A percentile compares a stretch with the other conserved stretches of the same genome.
Conservation (phyloP, 2,797 vertebrate genomes). For the Lagorchestes hirsutus region DNA sequence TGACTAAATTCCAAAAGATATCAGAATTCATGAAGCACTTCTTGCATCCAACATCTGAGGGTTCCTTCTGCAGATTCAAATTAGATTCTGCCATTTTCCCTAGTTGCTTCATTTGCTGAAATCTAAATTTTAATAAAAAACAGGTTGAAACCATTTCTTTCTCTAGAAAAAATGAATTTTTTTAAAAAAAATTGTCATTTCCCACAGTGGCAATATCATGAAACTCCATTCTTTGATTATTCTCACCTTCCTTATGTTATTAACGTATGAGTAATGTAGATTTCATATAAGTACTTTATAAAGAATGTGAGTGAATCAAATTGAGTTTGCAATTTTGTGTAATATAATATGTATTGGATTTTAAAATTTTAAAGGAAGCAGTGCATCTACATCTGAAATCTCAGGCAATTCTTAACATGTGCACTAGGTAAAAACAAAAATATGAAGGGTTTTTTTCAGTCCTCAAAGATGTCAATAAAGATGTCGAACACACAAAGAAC, state of each 20-base stretch:
- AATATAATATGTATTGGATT: conserved; percentile 10
- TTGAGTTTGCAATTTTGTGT: conserved; percentile 54
- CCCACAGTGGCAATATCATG: background rate
- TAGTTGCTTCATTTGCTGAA: conserved; percentile 51
- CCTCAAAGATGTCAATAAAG: conserved; percentile 76
- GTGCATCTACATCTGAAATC: conserved; percentile 24
- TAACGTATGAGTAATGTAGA: background rate
- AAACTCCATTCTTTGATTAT: conserved; percentile 37
- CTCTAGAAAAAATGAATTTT: conserved; percentile 31
- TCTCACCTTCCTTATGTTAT: conserved; percentile 11
- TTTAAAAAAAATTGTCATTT: conserved; percentile 8
- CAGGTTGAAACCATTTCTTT: conserved; percentile 45
- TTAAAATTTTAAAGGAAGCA: background rate
- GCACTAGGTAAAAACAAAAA: conserved; percentile 64
- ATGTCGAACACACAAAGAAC: conserved; percentile 57
- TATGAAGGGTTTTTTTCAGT: conserved; percentile 2
- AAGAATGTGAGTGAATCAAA: background rate
- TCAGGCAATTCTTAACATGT: conserved; percentile 64
- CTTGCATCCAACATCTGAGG: conserved; percentile 53
- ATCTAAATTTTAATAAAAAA: conserved; percentile 44
- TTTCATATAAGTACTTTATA: background rate
- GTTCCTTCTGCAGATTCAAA: conserved; percentile 64
- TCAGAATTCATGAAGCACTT: conserved; percentile 67
- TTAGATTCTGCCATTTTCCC: conserved; percentile 62
- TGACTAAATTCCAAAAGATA: conserved; percentile 25